Percentiles rank a stretch among this genome's conserved stretches.
These are phyloP conservation scores for Oryctes rhinoceros DNA, from an alignment of 1,140 invertebrate genomes.

Conservation along the genomic window DNA sequence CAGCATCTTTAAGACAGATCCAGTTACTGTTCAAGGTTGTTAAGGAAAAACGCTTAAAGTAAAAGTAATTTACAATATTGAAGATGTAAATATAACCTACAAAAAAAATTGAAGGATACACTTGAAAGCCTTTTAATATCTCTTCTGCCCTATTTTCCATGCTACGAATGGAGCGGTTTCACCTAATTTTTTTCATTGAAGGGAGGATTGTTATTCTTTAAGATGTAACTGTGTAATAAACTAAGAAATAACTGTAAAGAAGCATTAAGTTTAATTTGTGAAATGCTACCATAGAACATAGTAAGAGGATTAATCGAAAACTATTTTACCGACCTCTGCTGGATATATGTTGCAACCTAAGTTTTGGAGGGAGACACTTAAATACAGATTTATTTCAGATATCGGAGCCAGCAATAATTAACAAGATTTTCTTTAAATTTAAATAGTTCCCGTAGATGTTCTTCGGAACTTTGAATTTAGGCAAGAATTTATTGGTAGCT, in stretches of 20 bases:
- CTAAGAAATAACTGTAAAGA: neutral
- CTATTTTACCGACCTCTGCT: no score
- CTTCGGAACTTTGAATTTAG: no score
- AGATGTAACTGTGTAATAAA: neutral
- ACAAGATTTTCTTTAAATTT: no score
- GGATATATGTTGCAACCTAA: no score
- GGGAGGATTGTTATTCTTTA: neutral
- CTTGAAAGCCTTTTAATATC: constrained; percentile 68
- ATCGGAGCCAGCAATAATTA: no score
- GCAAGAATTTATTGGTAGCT: no score
- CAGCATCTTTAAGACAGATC: constrained; percentile 97
- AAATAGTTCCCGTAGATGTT: no score
- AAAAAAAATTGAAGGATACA: constrained; percentile 63
- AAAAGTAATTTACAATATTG: constrained; percentile 6
- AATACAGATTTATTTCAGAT: no score
- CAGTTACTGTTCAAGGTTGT: constrained; percentile 79
- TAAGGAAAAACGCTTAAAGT: constrained; percentile 10
- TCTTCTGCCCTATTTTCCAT: constrained; percentile 61
- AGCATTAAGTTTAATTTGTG: no score
- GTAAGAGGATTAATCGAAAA: no score
- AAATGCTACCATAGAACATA: no score
- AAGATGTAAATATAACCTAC: constrained; percentile 36
- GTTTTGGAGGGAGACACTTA: no score
- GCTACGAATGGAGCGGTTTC: neutral
- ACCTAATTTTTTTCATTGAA: neutral